Evolutionary conservation across 2,888 invertebrate species (phyloP).

Genomic region (Heteromyza rotundicornis): DNA sequence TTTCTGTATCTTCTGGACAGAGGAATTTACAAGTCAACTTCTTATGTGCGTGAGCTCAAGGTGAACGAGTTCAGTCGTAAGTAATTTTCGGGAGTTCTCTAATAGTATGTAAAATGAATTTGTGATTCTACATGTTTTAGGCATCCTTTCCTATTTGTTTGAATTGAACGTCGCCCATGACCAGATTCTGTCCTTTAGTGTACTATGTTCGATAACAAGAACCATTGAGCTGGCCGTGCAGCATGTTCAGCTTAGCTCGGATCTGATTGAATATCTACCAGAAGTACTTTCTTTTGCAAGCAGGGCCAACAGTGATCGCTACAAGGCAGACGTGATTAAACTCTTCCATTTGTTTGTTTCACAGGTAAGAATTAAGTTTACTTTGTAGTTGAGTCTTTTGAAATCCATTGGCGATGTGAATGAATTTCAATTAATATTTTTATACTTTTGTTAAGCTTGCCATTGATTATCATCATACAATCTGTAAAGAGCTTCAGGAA

Average conservation of each 20-base stretch:
- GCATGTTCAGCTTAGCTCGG: constrained; percentile 48
- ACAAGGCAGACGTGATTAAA: constrained; percentile 48
- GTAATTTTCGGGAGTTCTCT: constrained; percentile 30
- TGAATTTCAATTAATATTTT: too few species aligned
- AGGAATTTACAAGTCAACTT: constrained; percentile 47
- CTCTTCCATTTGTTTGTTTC: constrained; percentile 45
- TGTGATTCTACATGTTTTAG: constrained; percentile 30
- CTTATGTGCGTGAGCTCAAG: constrained; percentile 43
- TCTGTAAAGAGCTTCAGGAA: constrained; percentile 46
- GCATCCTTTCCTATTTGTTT: constrained; percentile 52
- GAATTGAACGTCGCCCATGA: constrained; percentile 43
- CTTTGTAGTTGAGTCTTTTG: too few species aligned
- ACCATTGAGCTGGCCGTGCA: constrained; percentile 47
- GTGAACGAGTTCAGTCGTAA: constrained; percentile 53
- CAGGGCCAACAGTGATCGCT: constrained; percentile 35
- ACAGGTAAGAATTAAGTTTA: constrained; percentile 45
- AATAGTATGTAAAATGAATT: background rate
- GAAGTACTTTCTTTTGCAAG: constrained; percentile 36
- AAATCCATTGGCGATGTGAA: too few species aligned
- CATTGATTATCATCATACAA: constrained; percentile 48
- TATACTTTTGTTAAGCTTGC: constrained; percentile 42
- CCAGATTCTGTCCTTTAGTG: constrained; percentile 37
- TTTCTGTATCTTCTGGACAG: constrained; percentile 50
- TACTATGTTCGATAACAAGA: constrained; percentile 49
- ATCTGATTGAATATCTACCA: constrained; percentile 51